Evolutionary conservation across 2,797 vertebrate species (phyloP).

Genomic region (Avahi laniger): DNA sequence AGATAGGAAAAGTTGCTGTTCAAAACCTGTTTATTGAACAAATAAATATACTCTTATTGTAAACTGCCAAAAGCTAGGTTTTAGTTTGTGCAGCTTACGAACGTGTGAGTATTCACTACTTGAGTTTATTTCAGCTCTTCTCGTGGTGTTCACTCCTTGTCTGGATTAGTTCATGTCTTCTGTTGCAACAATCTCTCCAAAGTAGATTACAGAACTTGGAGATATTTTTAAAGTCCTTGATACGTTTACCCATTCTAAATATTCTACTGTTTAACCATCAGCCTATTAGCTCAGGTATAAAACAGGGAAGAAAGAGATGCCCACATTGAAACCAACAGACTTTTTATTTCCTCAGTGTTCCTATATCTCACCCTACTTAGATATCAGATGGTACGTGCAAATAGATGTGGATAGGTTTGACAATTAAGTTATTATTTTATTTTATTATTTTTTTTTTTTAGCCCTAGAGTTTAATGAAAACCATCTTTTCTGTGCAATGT

Average conservation of each 20-base stretch:
- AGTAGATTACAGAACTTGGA: slow-evolving; percentile 48
- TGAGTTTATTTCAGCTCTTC: slow-evolving; percentile 52
- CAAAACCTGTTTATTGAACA: slow-evolving; percentile 60
- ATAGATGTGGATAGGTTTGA: slow-evolving; percentile 25
- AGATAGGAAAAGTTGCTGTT: slow-evolving; percentile 36
- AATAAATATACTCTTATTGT: slow-evolving; percentile 26
- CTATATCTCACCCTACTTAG: slow-evolving; percentile 60
- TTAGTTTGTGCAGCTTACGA: slow-evolving; percentile 22
- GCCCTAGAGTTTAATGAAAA: slow-evolving; percentile 47
- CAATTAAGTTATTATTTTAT: slow-evolving; percentile 59
- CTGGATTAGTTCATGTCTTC: slow-evolving; percentile 6
- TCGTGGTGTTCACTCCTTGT: background rate
- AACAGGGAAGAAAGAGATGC: slow-evolving; percentile 23
- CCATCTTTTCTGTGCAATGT: background rate
- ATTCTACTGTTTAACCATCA: slow-evolving; percentile 17
- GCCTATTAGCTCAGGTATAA: slow-evolving; percentile 9
- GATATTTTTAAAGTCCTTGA: background rate
- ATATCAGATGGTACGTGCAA: background rate
- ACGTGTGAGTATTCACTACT: background rate
- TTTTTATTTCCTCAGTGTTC: slow-evolving; percentile 32
- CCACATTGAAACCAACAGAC: background rate
- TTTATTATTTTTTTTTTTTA: slow-evolving; percentile 43
- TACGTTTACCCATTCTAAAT: slow-evolving; percentile 44
- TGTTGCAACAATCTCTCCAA: slow-evolving; percentile 41
- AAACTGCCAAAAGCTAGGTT: background rate